These are phyloP conservation scores for Channa striata DNA, from an alignment of 2,797 vertebrate species.

Conservation along the genomic window DNA sequence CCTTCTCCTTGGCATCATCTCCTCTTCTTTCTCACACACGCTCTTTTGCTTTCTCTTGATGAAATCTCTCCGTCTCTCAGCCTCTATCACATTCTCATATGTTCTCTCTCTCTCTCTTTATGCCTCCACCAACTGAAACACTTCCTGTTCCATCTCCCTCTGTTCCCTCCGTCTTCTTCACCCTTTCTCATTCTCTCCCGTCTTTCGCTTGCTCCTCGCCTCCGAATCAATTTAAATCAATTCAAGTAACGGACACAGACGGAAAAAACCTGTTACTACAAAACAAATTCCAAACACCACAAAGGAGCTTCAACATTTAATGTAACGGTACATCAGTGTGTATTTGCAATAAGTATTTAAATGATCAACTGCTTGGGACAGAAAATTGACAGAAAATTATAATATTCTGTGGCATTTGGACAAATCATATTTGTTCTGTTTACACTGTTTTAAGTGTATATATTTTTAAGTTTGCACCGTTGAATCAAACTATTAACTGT, in stretches of 20 bases:
- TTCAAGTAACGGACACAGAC: neutral
- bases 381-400: no score
- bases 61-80: conserved; percentile 19
- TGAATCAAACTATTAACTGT: no score
- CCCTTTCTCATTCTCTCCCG: neutral
- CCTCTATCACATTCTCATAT: conserved; percentile 7
- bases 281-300: conserved; percentile 7
- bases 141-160: neutral
- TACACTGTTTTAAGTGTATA: no score
- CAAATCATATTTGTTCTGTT: no score
- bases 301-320: neutral
- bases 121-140: neutral
- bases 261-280: neutral
- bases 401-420: no score
- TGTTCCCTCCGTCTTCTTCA: neutral
- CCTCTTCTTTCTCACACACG: conserved; percentile 21
- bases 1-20: conserved; percentile 4
- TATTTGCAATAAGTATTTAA: no score
- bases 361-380: no score
- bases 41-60: conserved; percentile 28
- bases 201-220: neutral
- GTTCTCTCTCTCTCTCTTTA: conserved; percentile 5
- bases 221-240: conserved; percentile 10
- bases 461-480: no score
- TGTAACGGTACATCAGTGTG: neutral